Evolutionary conservation across 2,797 vertebrate genomes (phyloP).

Genomic region (Poecilia velifera): DNA sequence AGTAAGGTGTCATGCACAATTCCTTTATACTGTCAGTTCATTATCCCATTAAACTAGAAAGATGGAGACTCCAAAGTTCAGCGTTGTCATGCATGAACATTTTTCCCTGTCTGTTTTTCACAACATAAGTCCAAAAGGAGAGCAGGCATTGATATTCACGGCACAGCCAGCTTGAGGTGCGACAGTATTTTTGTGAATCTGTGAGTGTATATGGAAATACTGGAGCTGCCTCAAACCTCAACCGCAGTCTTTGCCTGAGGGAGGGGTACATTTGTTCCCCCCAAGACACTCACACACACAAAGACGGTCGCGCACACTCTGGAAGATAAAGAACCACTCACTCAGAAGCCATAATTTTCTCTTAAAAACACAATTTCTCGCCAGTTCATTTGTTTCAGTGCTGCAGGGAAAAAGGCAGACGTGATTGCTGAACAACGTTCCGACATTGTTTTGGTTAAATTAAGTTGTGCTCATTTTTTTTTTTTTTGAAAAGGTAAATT

Average conservation of each 20-base stretch:
- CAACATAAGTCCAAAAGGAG: conserved; percentile 68
- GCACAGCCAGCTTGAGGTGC: conserved; percentile 71
- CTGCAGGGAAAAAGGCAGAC: conserved; percentile 59
- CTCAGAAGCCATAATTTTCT: conserved; percentile 71
- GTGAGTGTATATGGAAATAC: conserved; percentile 73
- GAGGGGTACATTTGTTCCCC: conserved; percentile 33
- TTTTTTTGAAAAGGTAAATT: conserved; percentile 67
- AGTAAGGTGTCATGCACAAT: conserved; percentile 68
- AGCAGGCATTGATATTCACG: conserved; percentile 79
- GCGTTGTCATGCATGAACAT: conserved; percentile 74
- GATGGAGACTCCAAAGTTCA: conserved; percentile 68
- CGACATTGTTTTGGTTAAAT: conserved; percentile 59
- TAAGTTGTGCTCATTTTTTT: conserved; percentile 62
- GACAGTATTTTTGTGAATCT: conserved; percentile 75
- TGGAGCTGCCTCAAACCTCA: conserved; percentile 68
- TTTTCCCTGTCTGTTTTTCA: conserved; percentile 75
- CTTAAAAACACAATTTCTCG: conserved; percentile 69
- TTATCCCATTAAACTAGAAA: conserved; percentile 73
- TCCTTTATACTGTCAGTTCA: conserved; percentile 72
- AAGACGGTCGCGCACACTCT: conserved; percentile 25
- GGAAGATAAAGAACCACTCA: conserved; percentile 65
- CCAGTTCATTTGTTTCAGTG: conserved; percentile 67
- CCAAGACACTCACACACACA: background rate
- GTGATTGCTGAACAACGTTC: conserved; percentile 52
- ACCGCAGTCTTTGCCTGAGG: conserved; percentile 63